Base-by-base conservation (phyloP, 2,888 invertebrate genomes). In the Boloria euphrosyne region DNA sequence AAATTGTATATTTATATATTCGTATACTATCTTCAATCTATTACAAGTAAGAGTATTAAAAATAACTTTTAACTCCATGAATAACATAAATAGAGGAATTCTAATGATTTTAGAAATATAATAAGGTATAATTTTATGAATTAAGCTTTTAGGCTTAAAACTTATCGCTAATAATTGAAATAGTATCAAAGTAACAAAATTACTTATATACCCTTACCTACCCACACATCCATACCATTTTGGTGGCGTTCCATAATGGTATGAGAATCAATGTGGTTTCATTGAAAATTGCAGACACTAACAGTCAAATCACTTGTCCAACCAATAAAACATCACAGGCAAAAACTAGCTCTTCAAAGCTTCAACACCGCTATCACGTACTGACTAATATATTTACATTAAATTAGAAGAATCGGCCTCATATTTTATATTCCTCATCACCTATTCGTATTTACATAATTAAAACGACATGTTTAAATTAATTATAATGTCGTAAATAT, bases 161-260 rank as follows among this genome's bases (percentile, higher is more conserved):
- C 17, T 60, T 49, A 52, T 10, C 54, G 4, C 13, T 54, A 38
- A 54, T n/a, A n/a, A 17, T 59, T 63, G 67, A 50, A 43, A 46
- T 63, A 57, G 61, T 71, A 66, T 63, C 52, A 70, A 66, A 69
- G 63, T 73, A 71, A 72, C 67, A 74, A 74, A 68, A 73, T 71
- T 73, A 75, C 72, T 69, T 74, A 76, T 75, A 78, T 89, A 87
- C 87, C 92, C 93, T 92, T 92, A 93, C 93, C 93, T 92, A 93
- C 93, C 92, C 92, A 93, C 90, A 93, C 93, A 93, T 93, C 93
- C 90, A 93, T 92, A 89, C 93, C 93, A 89, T 92, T 92, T 80
- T 92, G 92, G 90, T 92, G 92, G 72, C 92, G 86, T 85, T 93
- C 93, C 93, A 93, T 93, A 87, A 89, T 92, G 90, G 90, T 92